Conservation (phyloP, 2,797 vertebrate species). For the Synaphobranchus kaupii region DNA sequence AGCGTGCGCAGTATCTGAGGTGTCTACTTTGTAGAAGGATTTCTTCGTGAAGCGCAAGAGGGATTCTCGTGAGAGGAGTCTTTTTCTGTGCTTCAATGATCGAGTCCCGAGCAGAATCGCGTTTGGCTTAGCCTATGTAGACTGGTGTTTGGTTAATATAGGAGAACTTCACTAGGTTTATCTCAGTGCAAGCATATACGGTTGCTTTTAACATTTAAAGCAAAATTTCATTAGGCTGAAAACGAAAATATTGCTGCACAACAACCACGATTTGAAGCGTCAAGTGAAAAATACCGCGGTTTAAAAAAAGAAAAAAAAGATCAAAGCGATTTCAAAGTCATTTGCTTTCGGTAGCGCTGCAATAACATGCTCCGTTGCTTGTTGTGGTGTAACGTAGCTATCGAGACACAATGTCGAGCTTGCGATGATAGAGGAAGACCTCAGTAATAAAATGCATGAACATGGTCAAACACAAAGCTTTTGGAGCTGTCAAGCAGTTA, state of each 20-base stretch:
- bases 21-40: conserved; percentile 47
- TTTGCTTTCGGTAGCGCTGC: background rate
- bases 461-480: background rate
- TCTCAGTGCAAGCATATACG: background rate
- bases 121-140: background rate
- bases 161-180: background rate
- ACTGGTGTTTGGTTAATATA: background rate
- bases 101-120: background rate
- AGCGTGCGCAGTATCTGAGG: conserved; percentile 44
- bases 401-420: background rate
- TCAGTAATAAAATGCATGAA: background rate
- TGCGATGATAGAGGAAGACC: background rate
- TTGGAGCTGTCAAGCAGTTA: background rate
- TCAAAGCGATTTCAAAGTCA: background rate
- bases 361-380: conserved; percentile 1
- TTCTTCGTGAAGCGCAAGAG: conserved; percentile 32
- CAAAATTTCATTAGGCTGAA: conserved; percentile 11
- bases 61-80: background rate
- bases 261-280: background rate
- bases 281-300: background rate
- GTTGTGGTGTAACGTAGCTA: background rate
- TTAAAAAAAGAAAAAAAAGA: background rate
- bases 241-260: background rate
- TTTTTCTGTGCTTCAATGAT: background rate
- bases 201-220: conserved; percentile 7